A percentile compares a stretch with the other conserved stretches of the same genome.
Conservation (phyloP, 2,888 invertebrate species). For the Eristalis tenax region DNA sequence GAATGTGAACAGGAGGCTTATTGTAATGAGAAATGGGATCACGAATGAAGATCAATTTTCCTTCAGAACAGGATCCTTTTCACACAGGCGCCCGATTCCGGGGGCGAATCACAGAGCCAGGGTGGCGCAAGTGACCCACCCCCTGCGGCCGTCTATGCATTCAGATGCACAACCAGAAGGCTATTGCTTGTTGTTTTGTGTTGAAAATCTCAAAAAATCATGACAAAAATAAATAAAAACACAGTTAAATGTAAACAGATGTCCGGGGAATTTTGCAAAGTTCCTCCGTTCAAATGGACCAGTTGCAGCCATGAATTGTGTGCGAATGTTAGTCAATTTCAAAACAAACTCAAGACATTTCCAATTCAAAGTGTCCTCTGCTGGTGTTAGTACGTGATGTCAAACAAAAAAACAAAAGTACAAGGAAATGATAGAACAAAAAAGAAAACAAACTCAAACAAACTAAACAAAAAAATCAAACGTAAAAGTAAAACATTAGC, state of each 20-base stretch:
- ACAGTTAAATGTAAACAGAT: not conserved
- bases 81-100: no score
- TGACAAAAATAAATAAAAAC: not conserved
- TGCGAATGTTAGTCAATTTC: not conserved
- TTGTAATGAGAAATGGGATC: no score
- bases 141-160: no score
- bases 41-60: no score
- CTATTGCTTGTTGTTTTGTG: not conserved
- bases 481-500: not conserved
- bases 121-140: no score
- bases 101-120: no score
- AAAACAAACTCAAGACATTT: not conserved
- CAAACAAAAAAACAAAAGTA: not conserved
- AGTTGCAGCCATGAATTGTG: not conserved
- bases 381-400: not conserved
- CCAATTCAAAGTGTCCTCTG: not conserved
- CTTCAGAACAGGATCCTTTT: no score
- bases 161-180: no score
- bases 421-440: not conserved
- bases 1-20: no score
- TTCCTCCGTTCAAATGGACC: not conserved
- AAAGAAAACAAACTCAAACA: slow-evolving; percentile 8
- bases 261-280: not conserved
- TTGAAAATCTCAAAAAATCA: not conserved
- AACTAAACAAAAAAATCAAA: slow-evolving; percentile 6